A percentile compares a stretch with the other conserved stretches of the same genome.
These are phyloP conservation scores for Hepsetus odoe DNA, from an alignment of 2,113 vertebrate genomes.

Conservation along the genomic window DNA sequence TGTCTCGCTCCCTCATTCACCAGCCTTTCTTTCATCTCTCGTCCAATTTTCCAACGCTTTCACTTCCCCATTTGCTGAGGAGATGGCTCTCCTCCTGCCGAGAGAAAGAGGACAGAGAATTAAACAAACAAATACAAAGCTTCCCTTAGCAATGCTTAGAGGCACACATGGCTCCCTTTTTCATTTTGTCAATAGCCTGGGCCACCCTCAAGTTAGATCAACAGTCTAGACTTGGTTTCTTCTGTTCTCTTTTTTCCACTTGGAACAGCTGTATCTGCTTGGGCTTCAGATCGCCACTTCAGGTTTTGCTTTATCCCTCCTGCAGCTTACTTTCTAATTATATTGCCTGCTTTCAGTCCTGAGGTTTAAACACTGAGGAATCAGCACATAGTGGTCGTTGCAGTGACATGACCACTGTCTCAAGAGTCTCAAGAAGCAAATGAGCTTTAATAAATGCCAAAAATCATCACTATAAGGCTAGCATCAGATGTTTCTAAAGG, in stretches of 20 bases:
- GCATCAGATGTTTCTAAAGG: not conserved
- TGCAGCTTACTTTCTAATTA: constrained; percentile 44
- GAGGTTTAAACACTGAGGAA: not conserved
- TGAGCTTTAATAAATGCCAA: not conserved
- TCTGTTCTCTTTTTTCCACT: constrained; percentile 3
- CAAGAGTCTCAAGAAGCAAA: not conserved
- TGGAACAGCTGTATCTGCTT: constrained; percentile 9
- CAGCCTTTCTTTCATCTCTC: constrained; percentile 71
- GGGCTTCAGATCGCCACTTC: constrained; percentile 41
- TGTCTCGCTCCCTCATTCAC: constrained; percentile 58
- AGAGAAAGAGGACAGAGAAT: constrained; percentile 44
- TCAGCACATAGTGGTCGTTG: not conserved
- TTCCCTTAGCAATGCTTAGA: constrained; percentile 52
- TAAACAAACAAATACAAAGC: constrained; percentile 61
- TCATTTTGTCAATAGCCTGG: constrained; percentile 53
- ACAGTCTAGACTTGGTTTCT: constrained; percentile 41
- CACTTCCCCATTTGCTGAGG: constrained; percentile 49
- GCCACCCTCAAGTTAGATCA: constrained; percentile 26
- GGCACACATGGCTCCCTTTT: constrained; percentile 46
- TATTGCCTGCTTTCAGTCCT: constrained; percentile 27
- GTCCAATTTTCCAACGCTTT: constrained; percentile 32
- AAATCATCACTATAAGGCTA: too few species aligned
- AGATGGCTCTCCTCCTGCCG: constrained; percentile 13
- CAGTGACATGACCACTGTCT: not conserved
- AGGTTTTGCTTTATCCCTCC: constrained; percentile 28